phyloP scores from a whole-genome alignment of 2,113 vertebrate species.

The Blennius ocellaris region DNA sequence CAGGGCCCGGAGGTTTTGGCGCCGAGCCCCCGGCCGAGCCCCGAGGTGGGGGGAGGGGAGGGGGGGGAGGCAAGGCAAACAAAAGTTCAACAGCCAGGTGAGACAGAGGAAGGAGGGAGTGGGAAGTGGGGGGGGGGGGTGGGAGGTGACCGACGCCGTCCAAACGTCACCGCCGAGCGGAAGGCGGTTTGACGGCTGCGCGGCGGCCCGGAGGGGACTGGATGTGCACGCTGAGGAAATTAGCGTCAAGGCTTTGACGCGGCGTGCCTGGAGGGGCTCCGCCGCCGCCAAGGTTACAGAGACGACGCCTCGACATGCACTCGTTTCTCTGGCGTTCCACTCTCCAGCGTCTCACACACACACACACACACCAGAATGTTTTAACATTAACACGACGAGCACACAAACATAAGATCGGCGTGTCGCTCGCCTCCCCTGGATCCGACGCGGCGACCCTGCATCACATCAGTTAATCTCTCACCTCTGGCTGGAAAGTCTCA shows the following conservation, averaged over 20 bases:
- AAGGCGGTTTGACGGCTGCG: slow-evolving; percentile 36
- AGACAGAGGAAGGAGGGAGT: slow-evolving; percentile 42
- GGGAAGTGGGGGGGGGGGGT: slow-evolving; percentile 42
- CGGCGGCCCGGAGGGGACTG: slow-evolving; percentile 62
- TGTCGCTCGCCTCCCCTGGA: too few relatives aligned
- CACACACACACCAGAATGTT: too few relatives aligned
- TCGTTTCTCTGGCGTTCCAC: neutral
- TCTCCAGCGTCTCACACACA: neutral
- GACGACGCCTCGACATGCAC: slow-evolving; percentile 16
- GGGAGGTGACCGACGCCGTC: slow-evolving; percentile 41
- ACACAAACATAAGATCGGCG: too few relatives aligned
- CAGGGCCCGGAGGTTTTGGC: slow-evolving; percentile 73
- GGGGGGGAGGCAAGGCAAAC: slow-evolving; percentile 72
- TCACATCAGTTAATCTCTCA: neutral
- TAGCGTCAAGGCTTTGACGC: slow-evolving; percentile 64
- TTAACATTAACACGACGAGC: too few relatives aligned
- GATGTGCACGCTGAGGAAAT: slow-evolving; percentile 64
- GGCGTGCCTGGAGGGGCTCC: slow-evolving; percentile 53
- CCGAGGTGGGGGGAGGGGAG: too few relatives aligned
- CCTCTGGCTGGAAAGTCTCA: neutral
- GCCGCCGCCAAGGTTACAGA: slow-evolving; percentile 59
- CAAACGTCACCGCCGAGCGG: slow-evolving; percentile 12
- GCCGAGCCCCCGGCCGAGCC: slow-evolving; percentile 51
- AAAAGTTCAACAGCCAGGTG: slow-evolving; percentile 77
- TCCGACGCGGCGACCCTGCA: neutral